Conservation (phyloP, 2,797 vertebrate genomes). For the Otus scops region DNA sequence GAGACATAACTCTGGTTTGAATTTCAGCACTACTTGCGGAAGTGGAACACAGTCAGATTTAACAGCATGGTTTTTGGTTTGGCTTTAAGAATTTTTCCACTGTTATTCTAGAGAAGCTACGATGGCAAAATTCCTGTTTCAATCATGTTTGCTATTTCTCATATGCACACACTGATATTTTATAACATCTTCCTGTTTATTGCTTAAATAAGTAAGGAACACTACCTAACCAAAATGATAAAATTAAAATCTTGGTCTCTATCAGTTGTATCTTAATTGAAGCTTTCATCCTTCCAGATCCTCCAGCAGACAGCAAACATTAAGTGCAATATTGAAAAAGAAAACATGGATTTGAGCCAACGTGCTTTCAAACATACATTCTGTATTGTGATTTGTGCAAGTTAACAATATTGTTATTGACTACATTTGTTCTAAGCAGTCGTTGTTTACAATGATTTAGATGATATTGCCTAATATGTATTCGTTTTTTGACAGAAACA, state of each 20-base stretch:
- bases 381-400: background rate
- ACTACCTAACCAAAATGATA: background rate
- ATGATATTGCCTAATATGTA: background rate
- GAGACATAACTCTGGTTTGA: background rate
- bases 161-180: background rate
- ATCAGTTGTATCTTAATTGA: background rate
- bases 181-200: background rate
- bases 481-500: slow-evolving; percentile 15
- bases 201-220: background rate
- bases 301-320: background rate
- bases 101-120: background rate
- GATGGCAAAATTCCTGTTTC: background rate
- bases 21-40: background rate
- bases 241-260: background rate
- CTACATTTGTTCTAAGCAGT: background rate
- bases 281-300: background rate
- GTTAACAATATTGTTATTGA: background rate
- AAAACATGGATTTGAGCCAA: background rate
- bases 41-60: background rate
- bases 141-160: background rate
- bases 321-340: background rate
- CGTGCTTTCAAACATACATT: background rate
- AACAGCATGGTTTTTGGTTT: background rate
- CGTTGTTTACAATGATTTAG: slow-evolving; percentile 2
- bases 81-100: background rate